Evolutionary conservation across 1,140 invertebrate genomes (phyloP).

Genomic region (Heliothis subflexa): DNA sequence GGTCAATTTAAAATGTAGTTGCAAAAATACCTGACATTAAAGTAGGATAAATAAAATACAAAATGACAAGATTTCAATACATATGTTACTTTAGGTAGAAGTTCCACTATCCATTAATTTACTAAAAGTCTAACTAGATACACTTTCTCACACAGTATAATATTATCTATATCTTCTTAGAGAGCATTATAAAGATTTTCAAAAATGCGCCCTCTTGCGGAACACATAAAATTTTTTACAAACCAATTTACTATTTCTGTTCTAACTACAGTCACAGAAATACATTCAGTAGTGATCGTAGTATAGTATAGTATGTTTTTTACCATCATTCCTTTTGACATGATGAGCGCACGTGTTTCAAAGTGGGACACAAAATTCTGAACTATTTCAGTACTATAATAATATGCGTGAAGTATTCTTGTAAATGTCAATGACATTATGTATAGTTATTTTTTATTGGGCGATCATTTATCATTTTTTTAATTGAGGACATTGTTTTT

Average conservation of each 20-base stretch:
- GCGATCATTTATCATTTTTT: neutral
- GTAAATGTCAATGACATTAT: constrained; percentile 2
- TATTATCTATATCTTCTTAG: too few relatives aligned
- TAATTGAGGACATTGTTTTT: neutral
- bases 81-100: too few relatives aligned
- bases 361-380: constrained; percentile 10
- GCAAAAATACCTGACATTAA: too few relatives aligned
- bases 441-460: neutral
- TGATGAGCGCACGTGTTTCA: neutral
- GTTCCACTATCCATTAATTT: too few relatives aligned
- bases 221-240: neutral
- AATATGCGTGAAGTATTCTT: neutral
- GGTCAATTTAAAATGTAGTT: too few relatives aligned
- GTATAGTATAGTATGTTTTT: constrained; percentile 15
- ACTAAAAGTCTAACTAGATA: too few relatives aligned
- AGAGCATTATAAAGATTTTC: too few relatives aligned
- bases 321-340: neutral
- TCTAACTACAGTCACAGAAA: constrained; percentile 7
- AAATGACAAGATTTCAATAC: too few relatives aligned
- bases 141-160: too few relatives aligned
- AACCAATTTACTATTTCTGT: constrained; percentile 11
- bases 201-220: neutral
- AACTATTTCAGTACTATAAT: constrained; percentile 1
- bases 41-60: too few relatives aligned
- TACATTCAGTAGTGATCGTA: neutral